Evolutionary conservation across 2,888 invertebrate species (phyloP).

Genomic region (Odontocolon sp.): DNA sequence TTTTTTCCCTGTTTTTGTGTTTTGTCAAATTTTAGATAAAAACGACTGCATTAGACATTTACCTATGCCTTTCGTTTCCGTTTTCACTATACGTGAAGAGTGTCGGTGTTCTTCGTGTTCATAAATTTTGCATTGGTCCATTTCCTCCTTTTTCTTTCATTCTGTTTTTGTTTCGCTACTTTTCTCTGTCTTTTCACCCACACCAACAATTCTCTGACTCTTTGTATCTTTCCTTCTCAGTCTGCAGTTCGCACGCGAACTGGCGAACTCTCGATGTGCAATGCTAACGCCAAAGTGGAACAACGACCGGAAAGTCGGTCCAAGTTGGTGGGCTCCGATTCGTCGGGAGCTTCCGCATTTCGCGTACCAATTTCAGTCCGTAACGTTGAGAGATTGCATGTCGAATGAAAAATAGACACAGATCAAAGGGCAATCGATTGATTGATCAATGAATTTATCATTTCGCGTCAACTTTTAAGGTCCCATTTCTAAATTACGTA

Average conservation of each 20-base stretch:
- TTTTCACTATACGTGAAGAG: not conserved
- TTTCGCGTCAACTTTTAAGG: too few species aligned
- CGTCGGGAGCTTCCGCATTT: constrained; percentile 66
- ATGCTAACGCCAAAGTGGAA: constrained; percentile 70
- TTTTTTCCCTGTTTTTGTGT: too few species aligned
- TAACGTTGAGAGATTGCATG: not conserved
- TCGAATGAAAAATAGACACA: not conserved
- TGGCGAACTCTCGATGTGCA: constrained; percentile 25
- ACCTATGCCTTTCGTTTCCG: not conserved
- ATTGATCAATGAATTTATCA: too few species aligned
- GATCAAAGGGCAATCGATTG: too few species aligned
- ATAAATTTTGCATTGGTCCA: not conserved
- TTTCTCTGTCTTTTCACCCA: not conserved
- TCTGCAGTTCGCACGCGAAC: constrained; percentile 1
- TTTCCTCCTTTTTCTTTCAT: constrained; percentile 21
- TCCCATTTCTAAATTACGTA: too few species aligned
- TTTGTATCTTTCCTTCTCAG: not conserved
- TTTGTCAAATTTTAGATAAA: too few species aligned
- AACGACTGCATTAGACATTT: not conserved
- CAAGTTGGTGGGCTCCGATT: constrained; percentile 74
- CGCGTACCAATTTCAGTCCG: constrained; percentile 21
- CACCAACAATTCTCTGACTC: not conserved
- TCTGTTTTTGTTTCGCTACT: constrained; percentile 18
- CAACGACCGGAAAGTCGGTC: constrained; percentile 74
- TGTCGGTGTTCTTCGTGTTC: not conserved